phyloP scores from a whole-genome alignment of 2,888 invertebrate species.

The Zelleria hepariella region DNA sequence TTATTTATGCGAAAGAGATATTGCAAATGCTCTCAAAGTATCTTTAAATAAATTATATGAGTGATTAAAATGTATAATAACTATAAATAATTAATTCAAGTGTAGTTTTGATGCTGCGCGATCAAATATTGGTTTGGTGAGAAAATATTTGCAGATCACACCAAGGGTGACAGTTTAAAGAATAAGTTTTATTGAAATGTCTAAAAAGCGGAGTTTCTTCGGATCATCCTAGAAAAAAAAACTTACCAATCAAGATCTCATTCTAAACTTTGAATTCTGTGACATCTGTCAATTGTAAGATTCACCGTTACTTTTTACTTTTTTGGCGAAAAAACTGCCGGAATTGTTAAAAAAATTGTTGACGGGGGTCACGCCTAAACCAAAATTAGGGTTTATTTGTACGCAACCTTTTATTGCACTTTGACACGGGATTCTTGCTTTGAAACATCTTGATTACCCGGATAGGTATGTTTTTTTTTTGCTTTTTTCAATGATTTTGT shows the following conservation, averaged over 20 bases:
- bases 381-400: conserved; percentile 63
- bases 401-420: conserved; percentile 65
- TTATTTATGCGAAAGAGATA: neutral
- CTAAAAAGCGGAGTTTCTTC: conserved; percentile 33
- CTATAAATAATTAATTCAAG: neutral
- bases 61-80: neutral
- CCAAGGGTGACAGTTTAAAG: conserved; percentile 33
- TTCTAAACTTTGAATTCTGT: conserved; percentile 54
- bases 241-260: conserved; percentile 67
- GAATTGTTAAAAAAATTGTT: conserved; percentile 52
- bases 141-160: conserved; percentile 40
- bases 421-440: conserved; percentile 57
- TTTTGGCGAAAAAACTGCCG: conserved; percentile 53
- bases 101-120: neutral
- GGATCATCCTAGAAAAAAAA: conserved; percentile 52
- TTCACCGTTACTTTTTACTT: conserved; percentile 45
- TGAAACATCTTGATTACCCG: conserved; percentile 56
- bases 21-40: neutral
- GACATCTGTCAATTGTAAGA: conserved; percentile 51
- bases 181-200: conserved; percentile 37
- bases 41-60: conserved; percentile 1
- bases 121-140: conserved; percentile 25
- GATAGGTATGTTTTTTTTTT: conserved; percentile 32
- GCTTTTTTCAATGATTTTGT: conserved; percentile 40
- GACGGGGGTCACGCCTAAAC: conserved; percentile 68